A percentile compares a stretch with the other conserved stretches of the same genome.
Evolutionary conservation across 2,797 vertebrate species (phyloP).

Genomic region (Pampus argenteus): DNA sequence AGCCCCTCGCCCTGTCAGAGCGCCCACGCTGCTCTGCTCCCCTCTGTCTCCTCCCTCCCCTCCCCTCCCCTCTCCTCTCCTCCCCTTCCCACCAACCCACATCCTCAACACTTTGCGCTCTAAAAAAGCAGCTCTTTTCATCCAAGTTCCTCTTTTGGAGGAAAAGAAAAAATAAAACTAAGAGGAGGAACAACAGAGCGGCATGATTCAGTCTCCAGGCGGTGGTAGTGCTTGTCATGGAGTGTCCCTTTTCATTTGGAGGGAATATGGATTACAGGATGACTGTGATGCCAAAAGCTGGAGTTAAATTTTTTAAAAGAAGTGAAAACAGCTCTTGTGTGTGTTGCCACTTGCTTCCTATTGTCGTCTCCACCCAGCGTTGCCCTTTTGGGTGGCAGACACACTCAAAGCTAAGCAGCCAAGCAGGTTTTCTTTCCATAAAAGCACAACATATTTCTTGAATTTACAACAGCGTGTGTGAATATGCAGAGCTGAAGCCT

Average conservation of each 20-base stretch:
- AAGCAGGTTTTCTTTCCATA: slow-evolving; percentile 41
- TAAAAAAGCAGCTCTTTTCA: slow-evolving; percentile 75
- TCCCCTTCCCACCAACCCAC: slow-evolving; percentile 74
- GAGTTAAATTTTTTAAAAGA: slow-evolving; percentile 37
- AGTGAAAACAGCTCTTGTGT: slow-evolving; percentile 26
- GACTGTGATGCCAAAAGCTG: slow-evolving; percentile 60
- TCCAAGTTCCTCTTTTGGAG: slow-evolving; percentile 78
- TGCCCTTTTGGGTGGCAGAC: slow-evolving; percentile 56
- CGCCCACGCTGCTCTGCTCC: slow-evolving; percentile 79
- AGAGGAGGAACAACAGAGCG: slow-evolving; percentile 63
- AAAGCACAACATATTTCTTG: slow-evolving; percentile 40
- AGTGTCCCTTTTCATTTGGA: slow-evolving; percentile 79
- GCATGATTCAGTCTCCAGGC: slow-evolving; percentile 77
- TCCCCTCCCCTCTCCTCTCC: slow-evolving; percentile 58
- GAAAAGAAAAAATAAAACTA: slow-evolving; percentile 33
- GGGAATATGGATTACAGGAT: slow-evolving; percentile 62
- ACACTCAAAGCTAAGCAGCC: slow-evolving; percentile 29
- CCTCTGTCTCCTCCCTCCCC: slow-evolving; percentile 55
- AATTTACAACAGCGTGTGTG: slow-evolving; percentile 40
- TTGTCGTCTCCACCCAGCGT: slow-evolving; percentile 59
- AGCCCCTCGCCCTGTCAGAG: slow-evolving; percentile 83
- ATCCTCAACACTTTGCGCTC: slow-evolving; percentile 77
- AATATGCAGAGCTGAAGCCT: slow-evolving; percentile 39
- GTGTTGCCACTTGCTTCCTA: slow-evolving; percentile 24
- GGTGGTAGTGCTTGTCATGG: slow-evolving; percentile 70